Base-by-base conservation (phyloP, 1,140 invertebrate species). In the Copidosoma floridanum region DNA sequence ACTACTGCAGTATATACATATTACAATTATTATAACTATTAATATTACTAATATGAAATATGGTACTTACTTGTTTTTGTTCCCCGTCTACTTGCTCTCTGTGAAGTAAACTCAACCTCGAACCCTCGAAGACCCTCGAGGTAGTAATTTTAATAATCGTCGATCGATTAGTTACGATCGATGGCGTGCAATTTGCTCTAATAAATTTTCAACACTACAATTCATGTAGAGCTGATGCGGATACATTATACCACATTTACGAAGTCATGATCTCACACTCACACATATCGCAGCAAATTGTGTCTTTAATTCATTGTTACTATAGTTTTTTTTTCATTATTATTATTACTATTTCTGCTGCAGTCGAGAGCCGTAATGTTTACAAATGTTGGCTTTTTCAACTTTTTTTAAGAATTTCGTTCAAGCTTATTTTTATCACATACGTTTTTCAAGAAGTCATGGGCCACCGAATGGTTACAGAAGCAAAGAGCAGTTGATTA, bases 71-170 rank as follows among this genome's bases (percentile, higher is more conserved):
- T 41, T 11, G 18, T 32, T 47, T 27, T 27, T 21, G n/a, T 38
- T 51, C 18, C 16, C 26, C 43, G 12, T 32, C 50, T 12, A 10
- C 10, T 53, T 23, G 12, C 37, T 41, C 51, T 35, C 48, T 32
- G 18, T 16, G 41, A 57, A 21, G 35, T 14, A 53, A 16, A 65
- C 64, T 61, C 60, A 64, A 29, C 62, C 63, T 65, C 57, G 64
- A 62, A 65, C 63, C 70, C 68, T 71, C 70, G 70, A 72, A 70
- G 70, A 72, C 70, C 70, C 68, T 70, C 70, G 68, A 66, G 63
- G 63, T 66, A 68, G 64, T 65, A 37, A 48, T 32, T 47, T 38
- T 40, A n/a, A n/a, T n/a, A n/a, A n/a, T n/a, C n/a, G 23, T 56
- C 47, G 52, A 62, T 62, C 60, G 53, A 21, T 32, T 57, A 62